These are phyloP conservation scores for Ciconia nigra DNA, from an alignment of 2,797 vertebrate species.

Conservation along the genomic window DNA sequence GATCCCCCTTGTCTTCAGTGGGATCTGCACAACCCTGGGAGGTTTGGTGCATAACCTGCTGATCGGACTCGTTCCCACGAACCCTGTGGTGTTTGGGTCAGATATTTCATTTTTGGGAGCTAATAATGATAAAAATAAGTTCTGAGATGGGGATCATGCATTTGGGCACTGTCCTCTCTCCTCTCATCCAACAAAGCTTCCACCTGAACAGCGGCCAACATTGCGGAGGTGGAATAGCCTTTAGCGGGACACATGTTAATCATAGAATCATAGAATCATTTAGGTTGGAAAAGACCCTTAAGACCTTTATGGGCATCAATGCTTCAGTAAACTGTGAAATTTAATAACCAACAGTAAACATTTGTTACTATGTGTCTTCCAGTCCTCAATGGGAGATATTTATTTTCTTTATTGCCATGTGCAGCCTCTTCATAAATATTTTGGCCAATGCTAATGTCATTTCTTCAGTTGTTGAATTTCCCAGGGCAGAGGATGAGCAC, in stretches of 20 bases:
- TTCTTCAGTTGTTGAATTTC: background rate
- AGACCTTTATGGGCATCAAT: background rate
- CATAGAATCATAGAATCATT: background rate
- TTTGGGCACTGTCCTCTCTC: background rate
- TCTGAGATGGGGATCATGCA: background rate
- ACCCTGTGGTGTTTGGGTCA: background rate
- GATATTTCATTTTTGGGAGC: background rate
- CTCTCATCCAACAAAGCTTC: background rate
- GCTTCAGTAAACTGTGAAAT: background rate
- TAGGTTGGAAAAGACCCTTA: background rate
- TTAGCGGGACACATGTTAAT: background rate
- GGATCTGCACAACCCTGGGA: background rate
- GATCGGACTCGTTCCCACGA: rapidly evolving
- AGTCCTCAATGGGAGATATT: background rate
- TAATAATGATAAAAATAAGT: background rate
- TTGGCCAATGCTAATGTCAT: background rate
- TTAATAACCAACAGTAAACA: background rate
- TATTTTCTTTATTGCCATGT: background rate
- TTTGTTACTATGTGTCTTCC: background rate
- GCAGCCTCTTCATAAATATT: background rate
- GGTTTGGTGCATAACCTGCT: background rate
- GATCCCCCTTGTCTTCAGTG: background rate
- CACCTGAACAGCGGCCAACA: background rate
- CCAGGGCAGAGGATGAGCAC: background rate
- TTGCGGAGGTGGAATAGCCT: background rate